Evolutionary conservation across 2,888 invertebrate species (phyloP).

Genomic region (Allygus modestus): DNA sequence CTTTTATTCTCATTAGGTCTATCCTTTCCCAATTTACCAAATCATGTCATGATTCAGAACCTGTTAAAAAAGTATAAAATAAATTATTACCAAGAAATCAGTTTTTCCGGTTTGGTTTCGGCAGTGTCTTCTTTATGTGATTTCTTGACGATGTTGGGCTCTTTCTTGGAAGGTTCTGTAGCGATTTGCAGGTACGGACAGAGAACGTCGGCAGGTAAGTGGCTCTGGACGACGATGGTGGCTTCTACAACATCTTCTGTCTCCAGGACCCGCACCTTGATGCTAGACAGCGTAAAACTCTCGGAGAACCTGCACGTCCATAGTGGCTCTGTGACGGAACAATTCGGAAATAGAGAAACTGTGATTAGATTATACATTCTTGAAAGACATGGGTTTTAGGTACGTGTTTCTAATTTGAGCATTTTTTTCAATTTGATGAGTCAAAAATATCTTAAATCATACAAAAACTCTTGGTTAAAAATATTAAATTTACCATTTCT

Average conservation of each 20-base stretch:
- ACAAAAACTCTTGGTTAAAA: too few relatives aligned
- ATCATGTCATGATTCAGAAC: too few relatives aligned
- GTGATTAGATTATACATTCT: too few relatives aligned
- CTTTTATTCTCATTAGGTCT: too few relatives aligned
- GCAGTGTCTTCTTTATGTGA: neutral
- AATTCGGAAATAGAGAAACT: too few relatives aligned
- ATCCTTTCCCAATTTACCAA: too few relatives aligned
- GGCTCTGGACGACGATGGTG: constrained; percentile 78
- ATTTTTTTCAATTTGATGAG: too few relatives aligned
- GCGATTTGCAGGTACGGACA: constrained; percentile 77
- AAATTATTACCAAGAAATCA: constrained; percentile 44
- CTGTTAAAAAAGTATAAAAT: too few relatives aligned
- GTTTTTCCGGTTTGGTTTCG: constrained; percentile 10
- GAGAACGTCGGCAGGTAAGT: constrained; percentile 81
- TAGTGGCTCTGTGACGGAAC: constrained; percentile 75
- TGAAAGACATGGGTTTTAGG: too few relatives aligned
- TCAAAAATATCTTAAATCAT: too few relatives aligned
- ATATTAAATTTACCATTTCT: too few relatives aligned
- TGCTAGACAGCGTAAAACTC: constrained; percentile 78
- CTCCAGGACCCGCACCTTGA: constrained; percentile 75
- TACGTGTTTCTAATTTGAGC: too few relatives aligned
- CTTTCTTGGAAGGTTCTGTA: constrained; percentile 67
- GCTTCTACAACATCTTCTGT: constrained; percentile 78
- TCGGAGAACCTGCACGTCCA: constrained; percentile 73
- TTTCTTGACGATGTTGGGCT: constrained; percentile 19